Conservation (phyloP, 2,113 vertebrate species). For the Mobula birostris region DNA sequence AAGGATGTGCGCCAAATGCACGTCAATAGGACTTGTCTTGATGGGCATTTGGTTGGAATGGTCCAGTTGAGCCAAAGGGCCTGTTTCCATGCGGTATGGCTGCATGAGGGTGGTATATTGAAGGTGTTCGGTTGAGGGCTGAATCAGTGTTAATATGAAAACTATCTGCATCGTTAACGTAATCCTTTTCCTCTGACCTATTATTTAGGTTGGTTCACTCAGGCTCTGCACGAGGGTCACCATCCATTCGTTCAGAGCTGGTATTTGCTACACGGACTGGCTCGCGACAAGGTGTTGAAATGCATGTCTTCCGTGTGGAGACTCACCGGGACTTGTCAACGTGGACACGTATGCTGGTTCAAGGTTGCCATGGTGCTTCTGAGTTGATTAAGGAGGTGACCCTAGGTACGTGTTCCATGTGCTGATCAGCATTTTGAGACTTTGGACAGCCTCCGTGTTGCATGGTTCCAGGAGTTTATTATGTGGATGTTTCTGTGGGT, state of each 20-base stretch:
- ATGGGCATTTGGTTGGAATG: no score
- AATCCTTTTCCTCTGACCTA: not conserved
- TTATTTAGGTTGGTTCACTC: conserved; percentile 79
- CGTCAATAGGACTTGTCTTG: no score
- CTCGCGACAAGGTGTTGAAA: conserved; percentile 82
- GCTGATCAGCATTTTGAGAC: not conserved
- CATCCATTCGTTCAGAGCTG: conserved; percentile 72
- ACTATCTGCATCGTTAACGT: not conserved
- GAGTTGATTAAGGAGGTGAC: conserved; percentile 88
- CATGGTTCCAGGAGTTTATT: no score
- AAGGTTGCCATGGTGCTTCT: conserved; percentile 77
- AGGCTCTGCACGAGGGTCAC: conserved; percentile 69
- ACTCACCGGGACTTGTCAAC: conserved; percentile 86
- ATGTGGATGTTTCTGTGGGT: no score
- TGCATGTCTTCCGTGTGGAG: conserved; percentile 84
- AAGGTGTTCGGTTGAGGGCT: not conserved
- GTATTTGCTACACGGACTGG: conserved; percentile 84
- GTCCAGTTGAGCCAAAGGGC: no score
- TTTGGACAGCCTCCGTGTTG: not conserved
- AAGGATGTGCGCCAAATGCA: no score
- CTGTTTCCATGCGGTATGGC: no score
- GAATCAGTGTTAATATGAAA: not conserved
- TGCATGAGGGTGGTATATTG: no score
- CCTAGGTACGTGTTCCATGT: conserved; percentile 51
- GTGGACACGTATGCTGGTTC: conserved; percentile 84